These are phyloP conservation scores for Azemiops feae DNA, from an alignment of 2,113 vertebrate genomes.

Conservation along the genomic window DNA sequence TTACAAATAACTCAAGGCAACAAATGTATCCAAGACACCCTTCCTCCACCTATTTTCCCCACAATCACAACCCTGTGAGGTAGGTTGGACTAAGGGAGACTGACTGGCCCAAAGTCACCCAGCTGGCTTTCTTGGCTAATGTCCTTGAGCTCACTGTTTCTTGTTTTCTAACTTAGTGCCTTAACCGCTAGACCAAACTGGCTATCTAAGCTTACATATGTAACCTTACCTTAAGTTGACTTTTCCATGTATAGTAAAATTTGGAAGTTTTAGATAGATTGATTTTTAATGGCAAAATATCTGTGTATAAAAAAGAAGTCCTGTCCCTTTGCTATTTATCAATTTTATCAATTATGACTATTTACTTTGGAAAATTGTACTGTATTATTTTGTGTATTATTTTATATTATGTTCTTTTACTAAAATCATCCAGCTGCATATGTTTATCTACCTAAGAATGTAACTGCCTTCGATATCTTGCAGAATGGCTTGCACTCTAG, in stretches of 20 bases:
- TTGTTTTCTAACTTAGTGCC: neutral
- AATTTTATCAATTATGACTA: neutral
- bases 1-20: neutral
- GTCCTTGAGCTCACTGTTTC: neutral
- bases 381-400: neutral
- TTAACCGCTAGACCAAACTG: neutral
- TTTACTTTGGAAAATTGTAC: neutral
- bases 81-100: neutral
- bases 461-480: neutral
- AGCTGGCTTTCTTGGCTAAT: neutral
- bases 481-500: too few species aligned
- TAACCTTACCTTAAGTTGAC: slow-evolving; percentile 4
- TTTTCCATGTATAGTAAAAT: slow-evolving; percentile 40
- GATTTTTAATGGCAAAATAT: neutral
- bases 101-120: neutral
- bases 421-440: neutral
- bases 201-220: neutral
- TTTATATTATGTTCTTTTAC: neutral
- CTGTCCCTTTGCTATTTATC: neutral
- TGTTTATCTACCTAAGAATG: neutral
- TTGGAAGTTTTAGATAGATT: slow-evolving; percentile 31
- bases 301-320: neutral
- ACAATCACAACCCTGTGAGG: neutral
- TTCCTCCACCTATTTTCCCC: neutral
- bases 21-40: neutral